Evolutionary conservation across 1,140 invertebrate species (phyloP).

Genomic region (Drosophila kikkawai): DNA sequence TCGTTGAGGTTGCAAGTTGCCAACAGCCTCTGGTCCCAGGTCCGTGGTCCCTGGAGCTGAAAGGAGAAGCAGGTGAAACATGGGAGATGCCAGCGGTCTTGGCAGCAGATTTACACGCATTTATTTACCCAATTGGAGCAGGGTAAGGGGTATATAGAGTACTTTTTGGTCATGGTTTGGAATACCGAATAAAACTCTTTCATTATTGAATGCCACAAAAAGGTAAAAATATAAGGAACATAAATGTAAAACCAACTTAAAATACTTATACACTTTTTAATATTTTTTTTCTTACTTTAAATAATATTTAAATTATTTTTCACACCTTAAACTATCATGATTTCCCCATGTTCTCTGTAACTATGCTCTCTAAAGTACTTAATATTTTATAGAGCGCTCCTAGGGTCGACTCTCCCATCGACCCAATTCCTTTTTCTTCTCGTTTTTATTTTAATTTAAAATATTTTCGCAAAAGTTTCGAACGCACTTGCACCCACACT

Average conservation of each 20-base stretch:
- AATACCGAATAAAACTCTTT: background rate
- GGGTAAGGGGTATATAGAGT: constrained; percentile 11
- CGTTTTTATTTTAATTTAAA: constrained; percentile 48
- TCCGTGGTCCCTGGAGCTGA: background rate
- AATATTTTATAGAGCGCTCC: constrained; percentile 19
- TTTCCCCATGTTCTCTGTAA: background rate
- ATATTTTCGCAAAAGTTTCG: constrained; percentile 57
- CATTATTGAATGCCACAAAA: background rate
- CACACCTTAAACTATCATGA: background rate
- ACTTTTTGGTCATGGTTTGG: background rate
- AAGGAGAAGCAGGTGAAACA: constrained; percentile 3
- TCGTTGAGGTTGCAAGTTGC: constrained; percentile 51
- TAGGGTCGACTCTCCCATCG: constrained; percentile 19
- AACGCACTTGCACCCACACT: constrained; percentile 23
- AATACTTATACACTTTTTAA: no score
- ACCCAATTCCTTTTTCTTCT: constrained; percentile 28
- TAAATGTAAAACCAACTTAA: background rate
- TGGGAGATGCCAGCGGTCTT: constrained; percentile 30
- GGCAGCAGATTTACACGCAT: constrained; percentile 61
- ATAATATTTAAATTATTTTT: background rate
- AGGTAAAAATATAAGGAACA: background rate
- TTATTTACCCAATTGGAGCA: constrained; percentile 53
- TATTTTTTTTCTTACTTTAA: no score
- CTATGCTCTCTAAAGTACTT: background rate
- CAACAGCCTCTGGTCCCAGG: constrained; percentile 15